Base-by-base conservation (phyloP, 2,113 vertebrate species). In the Empidonax alnorum region DNA sequence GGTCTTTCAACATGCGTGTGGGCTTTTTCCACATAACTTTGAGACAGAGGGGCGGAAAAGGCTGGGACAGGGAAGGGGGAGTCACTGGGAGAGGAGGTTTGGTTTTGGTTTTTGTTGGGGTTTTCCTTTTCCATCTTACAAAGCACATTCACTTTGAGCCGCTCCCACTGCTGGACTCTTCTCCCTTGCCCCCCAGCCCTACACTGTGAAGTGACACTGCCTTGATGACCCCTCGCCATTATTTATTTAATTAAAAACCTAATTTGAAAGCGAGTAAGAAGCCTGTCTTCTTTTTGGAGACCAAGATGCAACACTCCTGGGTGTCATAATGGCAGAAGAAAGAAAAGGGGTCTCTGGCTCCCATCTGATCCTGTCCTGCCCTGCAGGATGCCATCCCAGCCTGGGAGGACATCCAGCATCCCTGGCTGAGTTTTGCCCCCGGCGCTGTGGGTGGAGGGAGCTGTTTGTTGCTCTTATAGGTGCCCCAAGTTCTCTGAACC, bases 161-260 rank as follows among this genome's bases (percentile, higher is more conserved):
- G 3, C 85, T 84, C 92, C 84, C 53, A 14, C 21, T 79, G 86
- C 83, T 91, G 92, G 95, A 87, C 89, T 95, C 68, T 30, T 7
- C 46, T 63, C 39, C 55, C 53, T 13, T 15, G 31, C 25, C n/a
- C 55, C 81, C 96, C 87, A 87, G 91, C 94, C 91, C 94, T 97
- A 96, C 98, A 98, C 98, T 98, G 98, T 98, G 98, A 98, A 95
- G 97, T 96, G 98, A 97, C 35, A 94, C 97, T 98, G 98, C 98
- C 98, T 98, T 97, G 95, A 98, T 93, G 94, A 88, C 92, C 93
- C 94, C 97, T 96, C 42, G 3, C 58, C 49, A 5, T 96, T 97
- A 97, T 97, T 97, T 97, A 97, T 97, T 97, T 97, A 95, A 97
- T 97, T 96, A 97, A 97, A 97, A 91, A 91, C 77, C 95, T 94